Percentiles rank a stretch among this genome's conserved stretches.
Conservation (phyloP, 2,797 vertebrate species). For the Pipistrellus nathusii region DNA sequence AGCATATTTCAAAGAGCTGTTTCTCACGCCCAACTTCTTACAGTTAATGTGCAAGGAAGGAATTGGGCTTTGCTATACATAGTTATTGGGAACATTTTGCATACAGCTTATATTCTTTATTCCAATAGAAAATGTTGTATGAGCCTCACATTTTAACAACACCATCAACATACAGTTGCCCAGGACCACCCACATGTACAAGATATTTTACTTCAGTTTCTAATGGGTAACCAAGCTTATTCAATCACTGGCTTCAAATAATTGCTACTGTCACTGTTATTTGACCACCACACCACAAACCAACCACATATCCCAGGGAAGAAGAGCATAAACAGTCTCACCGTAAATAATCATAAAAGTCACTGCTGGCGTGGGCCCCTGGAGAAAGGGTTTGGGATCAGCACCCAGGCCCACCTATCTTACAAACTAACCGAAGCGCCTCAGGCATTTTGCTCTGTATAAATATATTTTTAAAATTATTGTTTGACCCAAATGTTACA, state of each 20-base stretch:
- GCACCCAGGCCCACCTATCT: neutral
- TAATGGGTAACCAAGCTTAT: neutral
- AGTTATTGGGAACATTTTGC: conserved; percentile 43
- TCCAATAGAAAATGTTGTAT: conserved; percentile 36
- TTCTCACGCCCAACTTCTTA: neutral
- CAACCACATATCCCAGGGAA: neutral
- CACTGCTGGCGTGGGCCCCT: neutral
- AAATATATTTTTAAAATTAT: conserved; percentile 32
- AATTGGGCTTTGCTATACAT: neutral
- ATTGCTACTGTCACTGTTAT: neutral
- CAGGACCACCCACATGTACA: neutral
- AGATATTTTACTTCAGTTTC: conserved; percentile 21
- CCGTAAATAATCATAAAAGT: neutral
- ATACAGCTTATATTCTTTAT: neutral
- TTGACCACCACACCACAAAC: neutral
- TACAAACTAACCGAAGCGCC: neutral
- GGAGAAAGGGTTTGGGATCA: neutral
- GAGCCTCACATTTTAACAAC: conserved; percentile 41
- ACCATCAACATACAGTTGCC: neutral
- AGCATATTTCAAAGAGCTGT: neutral
- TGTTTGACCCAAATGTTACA: conserved; percentile 40
- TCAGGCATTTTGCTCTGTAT: conserved; percentile 1
- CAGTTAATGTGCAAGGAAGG: conserved; percentile 26
- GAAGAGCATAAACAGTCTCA: neutral
- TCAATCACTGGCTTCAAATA: conserved; percentile 7